These are phyloP conservation scores for Meda fulgida DNA, from an alignment of 2,797 vertebrate genomes.

Conservation along the genomic window DNA sequence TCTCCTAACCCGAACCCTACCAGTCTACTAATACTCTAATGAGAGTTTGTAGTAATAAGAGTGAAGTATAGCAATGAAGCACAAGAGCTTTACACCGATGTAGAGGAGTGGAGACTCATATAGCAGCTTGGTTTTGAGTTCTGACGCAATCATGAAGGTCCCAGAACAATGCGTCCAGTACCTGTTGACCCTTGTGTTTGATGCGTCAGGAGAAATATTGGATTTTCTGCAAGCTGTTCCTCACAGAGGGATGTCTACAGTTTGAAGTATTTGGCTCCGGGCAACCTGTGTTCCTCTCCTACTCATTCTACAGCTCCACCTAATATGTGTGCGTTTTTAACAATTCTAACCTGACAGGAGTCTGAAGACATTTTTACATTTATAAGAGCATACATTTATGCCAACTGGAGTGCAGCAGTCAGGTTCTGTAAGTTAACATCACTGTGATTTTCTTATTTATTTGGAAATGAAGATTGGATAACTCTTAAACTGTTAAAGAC, in stretches of 20 bases:
- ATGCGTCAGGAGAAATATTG: slow-evolving; percentile 26
- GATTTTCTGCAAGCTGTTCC: slow-evolving; percentile 26
- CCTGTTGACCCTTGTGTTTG: slow-evolving; percentile 21
- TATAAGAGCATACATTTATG: not conserved
- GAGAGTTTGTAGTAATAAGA: not conserved
- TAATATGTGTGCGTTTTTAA: not conserved
- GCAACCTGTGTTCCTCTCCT: slow-evolving; percentile 4
- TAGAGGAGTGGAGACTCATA: slow-evolving; percentile 6
- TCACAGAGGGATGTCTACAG: slow-evolving; percentile 6
- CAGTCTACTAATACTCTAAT: not conserved
- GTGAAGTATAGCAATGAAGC: not conserved
- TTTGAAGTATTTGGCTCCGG: slow-evolving; percentile 19
- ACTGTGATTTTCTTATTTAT: too few species aligned
- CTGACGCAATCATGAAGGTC: not conserved
- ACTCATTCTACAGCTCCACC: slow-evolving; percentile 1
- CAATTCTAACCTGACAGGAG: not conserved
- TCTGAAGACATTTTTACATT: not conserved
- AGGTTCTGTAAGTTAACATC: not conserved
- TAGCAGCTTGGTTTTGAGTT: slow-evolving; percentile 1
- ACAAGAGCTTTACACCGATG: not conserved
- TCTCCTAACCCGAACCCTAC: not conserved
- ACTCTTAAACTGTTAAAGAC: not conserved
- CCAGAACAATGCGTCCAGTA: not conserved
- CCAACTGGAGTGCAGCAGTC: not conserved
- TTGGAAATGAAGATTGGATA: not conserved